These are phyloP conservation scores for Mycetomoellerius zeteki DNA, from an alignment of 1,140 invertebrate species.

Conservation along the genomic window DNA sequence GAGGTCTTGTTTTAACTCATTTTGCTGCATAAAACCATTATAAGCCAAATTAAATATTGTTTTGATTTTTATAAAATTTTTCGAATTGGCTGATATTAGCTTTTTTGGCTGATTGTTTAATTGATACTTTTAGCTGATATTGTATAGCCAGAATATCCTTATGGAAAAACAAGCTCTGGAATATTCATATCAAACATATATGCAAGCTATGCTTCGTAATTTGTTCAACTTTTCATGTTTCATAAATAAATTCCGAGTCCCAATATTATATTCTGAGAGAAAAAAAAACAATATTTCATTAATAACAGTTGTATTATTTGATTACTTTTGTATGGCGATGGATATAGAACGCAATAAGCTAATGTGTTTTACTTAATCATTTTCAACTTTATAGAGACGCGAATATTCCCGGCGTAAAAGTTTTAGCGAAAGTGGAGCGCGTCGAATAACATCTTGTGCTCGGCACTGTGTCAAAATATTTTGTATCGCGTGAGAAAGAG, in stretches of 20 bases:
- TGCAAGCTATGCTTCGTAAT: too few species aligned
- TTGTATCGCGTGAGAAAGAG: slow-evolving; percentile 26
- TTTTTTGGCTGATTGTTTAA: too few species aligned
- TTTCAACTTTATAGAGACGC: background rate
- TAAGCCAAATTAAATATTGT: too few species aligned
- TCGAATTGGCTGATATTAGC: too few species aligned
- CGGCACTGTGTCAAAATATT: slow-evolving; percentile 44
- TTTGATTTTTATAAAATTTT: too few species aligned
- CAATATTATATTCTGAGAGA: background rate
- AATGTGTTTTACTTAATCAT: slow-evolving; percentile 45
- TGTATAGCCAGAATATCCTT: too few species aligned
- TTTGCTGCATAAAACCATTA: too few species aligned
- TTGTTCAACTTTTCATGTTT: background rate
- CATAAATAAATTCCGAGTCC: background rate
- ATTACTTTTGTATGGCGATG: background rate
- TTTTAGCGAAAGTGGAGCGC: slow-evolving; percentile 3
- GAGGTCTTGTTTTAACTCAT: too few species aligned
- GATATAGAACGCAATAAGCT: slow-evolving; percentile 9
- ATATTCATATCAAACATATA: too few species aligned
- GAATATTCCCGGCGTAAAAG: background rate
- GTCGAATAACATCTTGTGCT: background rate
- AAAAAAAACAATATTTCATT: background rate
- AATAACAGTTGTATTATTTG: background rate
- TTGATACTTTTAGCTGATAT: too few species aligned
- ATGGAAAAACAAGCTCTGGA: too few species aligned